phyloP scores from a whole-genome alignment of 2,888 invertebrate species.

The Macaria liturata region DNA sequence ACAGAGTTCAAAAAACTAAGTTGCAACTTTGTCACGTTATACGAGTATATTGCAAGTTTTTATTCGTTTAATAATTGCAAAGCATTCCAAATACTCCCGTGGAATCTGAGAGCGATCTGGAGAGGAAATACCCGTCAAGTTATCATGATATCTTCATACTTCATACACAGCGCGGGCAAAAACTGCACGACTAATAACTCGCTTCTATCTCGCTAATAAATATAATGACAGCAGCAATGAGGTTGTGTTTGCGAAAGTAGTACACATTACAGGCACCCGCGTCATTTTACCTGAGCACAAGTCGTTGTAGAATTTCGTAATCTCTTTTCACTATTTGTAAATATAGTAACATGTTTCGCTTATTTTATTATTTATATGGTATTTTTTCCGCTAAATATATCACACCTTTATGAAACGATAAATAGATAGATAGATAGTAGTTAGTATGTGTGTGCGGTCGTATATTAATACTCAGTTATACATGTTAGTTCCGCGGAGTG shows the following conservation, averaged over 20 bases:
- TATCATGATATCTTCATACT: constrained; percentile 20
- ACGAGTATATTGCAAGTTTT: not conserved
- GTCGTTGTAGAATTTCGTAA: too few relatives aligned
- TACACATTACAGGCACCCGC: too few relatives aligned
- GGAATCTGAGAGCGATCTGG: constrained; percentile 4
- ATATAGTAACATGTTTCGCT: too few relatives aligned
- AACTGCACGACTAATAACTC: constrained; percentile 8
- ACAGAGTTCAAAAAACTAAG: too few relatives aligned
- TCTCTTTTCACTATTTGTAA: too few relatives aligned
- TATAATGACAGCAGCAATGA: not conserved
- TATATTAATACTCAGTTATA: constrained; percentile 26
- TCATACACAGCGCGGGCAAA: constrained; percentile 4
- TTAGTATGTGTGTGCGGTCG: constrained; percentile 1
- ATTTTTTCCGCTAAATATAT: too few relatives aligned
- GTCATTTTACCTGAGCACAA: too few relatives aligned
- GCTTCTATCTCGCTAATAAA: constrained; percentile 1
- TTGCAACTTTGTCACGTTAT: not conserved
- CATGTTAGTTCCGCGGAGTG: constrained; percentile 58
- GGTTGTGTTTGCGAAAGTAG: not conserved
- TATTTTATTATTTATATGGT: too few relatives aligned
- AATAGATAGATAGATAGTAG: too few relatives aligned
- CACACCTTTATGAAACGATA: too few relatives aligned
- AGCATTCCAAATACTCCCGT: not conserved
- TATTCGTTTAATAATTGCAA: not conserved
- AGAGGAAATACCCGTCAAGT: constrained; percentile 17